Evolutionary conservation across 92 coral and sea anemone genomes (phyloP).

Genomic region (Meandrina meandrites): DNA sequence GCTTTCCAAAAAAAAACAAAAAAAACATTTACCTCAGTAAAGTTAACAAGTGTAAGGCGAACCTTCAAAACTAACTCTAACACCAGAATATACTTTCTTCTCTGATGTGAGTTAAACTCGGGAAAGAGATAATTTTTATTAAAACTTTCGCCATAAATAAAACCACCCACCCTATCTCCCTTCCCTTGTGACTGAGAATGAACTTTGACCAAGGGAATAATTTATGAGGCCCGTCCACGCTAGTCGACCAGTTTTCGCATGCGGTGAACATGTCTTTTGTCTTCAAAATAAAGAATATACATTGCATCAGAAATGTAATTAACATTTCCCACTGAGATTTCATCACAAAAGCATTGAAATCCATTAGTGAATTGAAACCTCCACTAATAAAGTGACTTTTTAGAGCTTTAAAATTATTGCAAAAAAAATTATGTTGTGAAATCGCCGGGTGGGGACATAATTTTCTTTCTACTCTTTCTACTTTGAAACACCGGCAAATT

Average conservation of each 20-base stretch:
- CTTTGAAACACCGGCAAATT: too few relatives aligned
- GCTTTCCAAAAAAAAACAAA: neutral
- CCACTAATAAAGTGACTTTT: neutral
- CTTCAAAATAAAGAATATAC: neutral
- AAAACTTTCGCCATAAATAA: neutral
- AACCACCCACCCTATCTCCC: neutral
- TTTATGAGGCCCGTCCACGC: slow-evolving; percentile 31
- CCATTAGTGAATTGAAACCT: neutral
- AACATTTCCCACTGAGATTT: neutral
- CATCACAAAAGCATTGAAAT: neutral
- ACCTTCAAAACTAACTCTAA: neutral
- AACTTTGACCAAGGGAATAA: slow-evolving; percentile 19
- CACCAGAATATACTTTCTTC: neutral
- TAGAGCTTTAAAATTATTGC: too few relatives aligned
- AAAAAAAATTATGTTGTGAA: too few relatives aligned
- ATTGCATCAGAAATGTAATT: slow-evolving; percentile 50
- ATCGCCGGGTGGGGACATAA: too few relatives aligned
- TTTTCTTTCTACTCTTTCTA: too few relatives aligned
- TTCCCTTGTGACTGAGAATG: neutral
- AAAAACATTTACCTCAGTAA: too few relatives aligned
- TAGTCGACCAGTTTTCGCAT: neutral
- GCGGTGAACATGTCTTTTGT: slow-evolving; percentile 28
- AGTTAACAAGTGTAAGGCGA: too few relatives aligned
- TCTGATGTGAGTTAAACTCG: neutral
- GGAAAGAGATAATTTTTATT: neutral